Percentiles rank a stretch among this genome's conserved stretches.
These are phyloP conservation scores for Gryon sp. DNA, from an alignment of 1,140 invertebrate genomes.

Conservation along the genomic window DNA sequence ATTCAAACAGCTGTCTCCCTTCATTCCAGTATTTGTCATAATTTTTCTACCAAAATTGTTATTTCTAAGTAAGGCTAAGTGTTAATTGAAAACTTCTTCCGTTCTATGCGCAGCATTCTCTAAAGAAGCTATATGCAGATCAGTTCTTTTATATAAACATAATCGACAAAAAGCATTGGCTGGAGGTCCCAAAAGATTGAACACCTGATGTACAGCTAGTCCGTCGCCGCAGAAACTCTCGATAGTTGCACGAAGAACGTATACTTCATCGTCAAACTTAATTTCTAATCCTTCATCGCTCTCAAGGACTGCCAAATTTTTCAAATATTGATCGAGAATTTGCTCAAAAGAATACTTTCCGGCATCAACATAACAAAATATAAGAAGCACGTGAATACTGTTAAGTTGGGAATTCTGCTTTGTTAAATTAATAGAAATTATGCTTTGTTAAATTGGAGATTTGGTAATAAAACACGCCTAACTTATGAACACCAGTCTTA, in stretches of 20 bases:
- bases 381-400: background rate
- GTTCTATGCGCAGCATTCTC: constrained; percentile 1
- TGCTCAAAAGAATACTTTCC: constrained; percentile 1
- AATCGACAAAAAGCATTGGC: too few relatives aligned
- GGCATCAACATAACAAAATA: background rate
- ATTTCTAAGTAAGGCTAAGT: background rate
- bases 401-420: constrained; percentile 2
- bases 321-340: constrained; percentile 4
- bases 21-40: constrained; percentile 32
- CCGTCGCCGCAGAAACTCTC: constrained; percentile 13
- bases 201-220: too few relatives aligned
- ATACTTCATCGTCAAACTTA: background rate
- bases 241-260: constrained; percentile 5
- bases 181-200: too few relatives aligned
- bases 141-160: too few relatives aligned
- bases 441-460: too few relatives aligned
- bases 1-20: constrained; percentile 38
- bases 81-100: background rate
- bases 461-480: too few relatives aligned
- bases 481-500: too few relatives aligned
- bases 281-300: constrained; percentile 2
- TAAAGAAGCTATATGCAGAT: constrained; percentile 10
- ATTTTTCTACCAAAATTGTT: background rate
- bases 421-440: too few relatives aligned
- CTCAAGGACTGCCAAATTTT: background rate